These are phyloP conservation scores for Araneus ventricosus DNA, from an alignment of 1,140 invertebrate species.

Conservation along the genomic window DNA sequence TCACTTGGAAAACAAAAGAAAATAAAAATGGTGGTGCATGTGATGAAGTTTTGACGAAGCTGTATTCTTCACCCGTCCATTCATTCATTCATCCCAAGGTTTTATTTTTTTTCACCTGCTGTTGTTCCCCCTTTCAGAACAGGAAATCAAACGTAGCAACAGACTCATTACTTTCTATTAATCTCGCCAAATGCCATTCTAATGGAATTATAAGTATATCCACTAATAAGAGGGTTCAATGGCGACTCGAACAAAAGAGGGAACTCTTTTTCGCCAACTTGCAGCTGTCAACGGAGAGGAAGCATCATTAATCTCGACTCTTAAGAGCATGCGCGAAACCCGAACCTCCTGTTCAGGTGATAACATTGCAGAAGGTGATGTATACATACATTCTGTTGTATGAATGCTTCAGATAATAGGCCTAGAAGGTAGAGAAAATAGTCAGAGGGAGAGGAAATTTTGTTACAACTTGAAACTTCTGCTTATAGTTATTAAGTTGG, in stretches of 20 bases:
- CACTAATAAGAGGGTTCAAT: slow-evolving; percentile 59
- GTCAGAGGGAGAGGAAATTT: too few species aligned
- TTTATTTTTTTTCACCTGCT: slow-evolving; percentile 17
- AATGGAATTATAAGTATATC: slow-evolving; percentile 68
- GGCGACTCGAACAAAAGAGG: background rate
- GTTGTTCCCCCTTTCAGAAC: background rate
- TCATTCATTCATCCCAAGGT: background rate
- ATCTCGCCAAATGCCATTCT: slow-evolving; percentile 60
- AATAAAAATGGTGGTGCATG: background rate
- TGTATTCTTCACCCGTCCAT: slow-evolving; percentile 16
- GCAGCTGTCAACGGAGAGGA: slow-evolving; percentile 44
- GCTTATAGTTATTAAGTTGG: too few species aligned
- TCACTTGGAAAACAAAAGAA: background rate
- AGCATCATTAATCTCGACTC: slow-evolving; percentile 34
- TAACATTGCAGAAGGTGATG: background rate
- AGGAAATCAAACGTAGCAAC: slow-evolving; percentile 52
- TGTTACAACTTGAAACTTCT: too few species aligned
- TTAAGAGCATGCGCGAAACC: slow-evolving; percentile 32
- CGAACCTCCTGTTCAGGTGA: background rate
- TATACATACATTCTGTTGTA: background rate
- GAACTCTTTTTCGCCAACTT: slow-evolving; percentile 41
- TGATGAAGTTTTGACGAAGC: slow-evolving; percentile 25
- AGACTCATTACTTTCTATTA: slow-evolving; percentile 63
- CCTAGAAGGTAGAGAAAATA: background rate
- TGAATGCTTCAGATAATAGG: background rate